Base-by-base conservation (phyloP, 2,888 invertebrate genomes). In the Eustalomyia histrio region DNA sequence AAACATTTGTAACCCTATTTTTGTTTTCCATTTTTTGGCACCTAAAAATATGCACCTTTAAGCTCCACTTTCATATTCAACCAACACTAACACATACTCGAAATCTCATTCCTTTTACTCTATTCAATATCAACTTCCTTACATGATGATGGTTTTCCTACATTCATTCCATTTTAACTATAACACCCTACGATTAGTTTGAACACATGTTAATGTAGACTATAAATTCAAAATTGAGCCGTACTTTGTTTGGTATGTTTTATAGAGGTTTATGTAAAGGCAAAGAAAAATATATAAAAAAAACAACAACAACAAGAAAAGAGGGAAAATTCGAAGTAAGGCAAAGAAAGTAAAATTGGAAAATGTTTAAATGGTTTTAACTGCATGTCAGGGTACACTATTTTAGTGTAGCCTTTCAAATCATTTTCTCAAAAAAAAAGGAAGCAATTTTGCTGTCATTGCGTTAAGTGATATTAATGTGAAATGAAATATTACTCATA, bases 151-250 rank as follows among this genome's bases (percentile, higher is more conserved):
- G 14, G 2, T 47, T 47, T 47, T 14, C 43, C 43, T n/a, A n/a
- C 43, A 47, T n/a, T 57, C 7, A 29, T 50, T 63, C n/a, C 24
- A 21, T 50, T 57, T 57, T 21, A 43, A 68, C 47, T 76, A 74
- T 71, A 81, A 67, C 69, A 67, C 71, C 63, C 71, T 71, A 65
- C 81, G 74, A 81, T 81, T 81, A 75, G 78, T 78, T 75, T n/a
- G 71, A 78, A 75, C 81, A 78, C 78, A 81, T 81, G 78, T 78
- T 81, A 78, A 75, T 78, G 71, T 71, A 61, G 52, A 74, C 61
- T 18, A 81, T 81, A 78, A 81, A 81, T 78, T 81, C 57, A 78
- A 75, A 81, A 75, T 67, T 81, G 78, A 81, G 78, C 81, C 81
- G 24, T 58, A 61, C 50, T 75, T 21, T 3, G 55, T 47, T 76